phyloP scores from a whole-genome alignment of 2,113 vertebrate species.

The Nerophis ophidion region DNA sequence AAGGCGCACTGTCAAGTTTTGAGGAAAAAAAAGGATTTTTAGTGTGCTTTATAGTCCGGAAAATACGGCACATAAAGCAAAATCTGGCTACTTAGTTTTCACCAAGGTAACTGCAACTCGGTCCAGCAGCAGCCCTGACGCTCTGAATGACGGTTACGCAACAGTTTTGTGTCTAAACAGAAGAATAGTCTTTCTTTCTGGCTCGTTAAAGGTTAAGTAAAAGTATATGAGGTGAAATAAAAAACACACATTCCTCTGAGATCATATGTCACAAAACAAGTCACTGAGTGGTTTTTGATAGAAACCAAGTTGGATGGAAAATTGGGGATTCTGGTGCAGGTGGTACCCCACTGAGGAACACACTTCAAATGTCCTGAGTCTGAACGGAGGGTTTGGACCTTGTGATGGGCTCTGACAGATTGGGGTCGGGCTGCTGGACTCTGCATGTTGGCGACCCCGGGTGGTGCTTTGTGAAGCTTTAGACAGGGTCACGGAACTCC shows the following conservation, averaged over 20 bases:
- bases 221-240: slow-evolving; percentile 22
- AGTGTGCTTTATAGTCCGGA: too few relatives aligned
- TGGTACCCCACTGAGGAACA: slow-evolving; percentile 35
- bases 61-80: slow-evolving; percentile 25
- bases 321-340: slow-evolving; percentile 10
- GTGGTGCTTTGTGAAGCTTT: slow-evolving; percentile 58
- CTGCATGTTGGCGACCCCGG: slow-evolving; percentile 45
- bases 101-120: slow-evolving; percentile 53
- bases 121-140: slow-evolving; percentile 45
- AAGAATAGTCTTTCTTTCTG: slow-evolving; percentile 43
- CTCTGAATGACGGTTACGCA: slow-evolving; percentile 54
- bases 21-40: too few relatives aligned
- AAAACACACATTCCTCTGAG: slow-evolving; percentile 25
- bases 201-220: slow-evolving; percentile 44
- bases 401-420: slow-evolving; percentile 66
- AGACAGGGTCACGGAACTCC: slow-evolving; percentile 57
- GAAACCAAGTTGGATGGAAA: slow-evolving; percentile 15
- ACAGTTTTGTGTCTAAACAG: slow-evolving; percentile 41
- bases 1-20: too few relatives aligned
- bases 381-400: slow-evolving; percentile 51
- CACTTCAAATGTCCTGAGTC: slow-evolving; percentile 38
- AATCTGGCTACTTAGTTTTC: slow-evolving; percentile 48
- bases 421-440: slow-evolving; percentile 53
- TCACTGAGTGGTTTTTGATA: slow-evolving; percentile 36
- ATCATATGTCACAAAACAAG: slow-evolving; percentile 31